A percentile compares a stretch with the other conserved stretches of the same genome.
Conservation (phyloP, 2,113 vertebrate genomes). For the Pimephales promelas region DNA sequence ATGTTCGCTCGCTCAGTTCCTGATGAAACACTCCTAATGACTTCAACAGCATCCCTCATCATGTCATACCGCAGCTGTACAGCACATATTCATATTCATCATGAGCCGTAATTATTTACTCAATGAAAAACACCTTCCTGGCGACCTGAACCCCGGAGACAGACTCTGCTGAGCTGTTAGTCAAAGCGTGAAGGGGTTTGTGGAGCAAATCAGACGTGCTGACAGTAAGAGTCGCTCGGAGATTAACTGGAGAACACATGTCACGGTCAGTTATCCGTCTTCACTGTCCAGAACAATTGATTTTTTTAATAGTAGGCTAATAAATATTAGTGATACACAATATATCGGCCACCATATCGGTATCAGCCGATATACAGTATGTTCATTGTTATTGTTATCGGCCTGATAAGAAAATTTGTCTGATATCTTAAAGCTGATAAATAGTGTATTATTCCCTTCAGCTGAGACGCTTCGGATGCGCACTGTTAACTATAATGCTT, state of each 20-base stretch:
- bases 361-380: too few species aligned
- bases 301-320: background rate
- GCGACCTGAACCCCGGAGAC: background rate
- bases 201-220: background rate
- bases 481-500: too few species aligned
- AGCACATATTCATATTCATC: background rate
- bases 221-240: background rate
- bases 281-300: background rate
- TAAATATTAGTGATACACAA: too few species aligned
- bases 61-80: conserved; percentile 22
- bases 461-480: too few species aligned
- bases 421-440: too few species aligned
- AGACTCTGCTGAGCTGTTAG: background rate
- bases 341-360: too few species aligned
- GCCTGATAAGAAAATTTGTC: too few species aligned
- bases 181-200: background rate
- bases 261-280: background rate
- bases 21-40: conserved; percentile 31
- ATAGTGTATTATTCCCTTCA: too few species aligned
- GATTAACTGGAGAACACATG: background rate
- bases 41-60: conserved; percentile 42
- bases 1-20: conserved; percentile 29
- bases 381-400: too few species aligned
- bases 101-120: conserved; percentile 1
- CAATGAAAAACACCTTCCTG: conserved; percentile 31